A percentile compares a stretch with the other conserved stretches of the same genome.
Conservation (phyloP, 1,140 invertebrate genomes). For the Pseudomyrmex flavicornis region DNA sequence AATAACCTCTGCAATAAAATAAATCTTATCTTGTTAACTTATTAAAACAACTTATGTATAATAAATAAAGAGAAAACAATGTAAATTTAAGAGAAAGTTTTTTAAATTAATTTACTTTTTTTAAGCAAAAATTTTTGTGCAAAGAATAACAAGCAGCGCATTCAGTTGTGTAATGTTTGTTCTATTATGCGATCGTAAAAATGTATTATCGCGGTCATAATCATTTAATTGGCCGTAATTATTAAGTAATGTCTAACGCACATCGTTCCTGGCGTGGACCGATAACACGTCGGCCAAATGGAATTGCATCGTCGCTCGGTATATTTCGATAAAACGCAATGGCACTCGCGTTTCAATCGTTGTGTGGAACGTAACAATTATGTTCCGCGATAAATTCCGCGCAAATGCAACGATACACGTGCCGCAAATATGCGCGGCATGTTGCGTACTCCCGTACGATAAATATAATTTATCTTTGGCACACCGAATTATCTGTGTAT, state of each 20-base stretch:
- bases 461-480: conserved; percentile 13
- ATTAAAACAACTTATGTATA: too few species aligned
- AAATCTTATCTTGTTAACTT: too few species aligned
- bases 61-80: too few species aligned
- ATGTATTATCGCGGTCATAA: conserved; percentile 11
- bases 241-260: conserved; percentile 37
- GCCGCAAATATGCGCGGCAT: conserved; percentile 48
- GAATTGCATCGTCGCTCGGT: conserved; percentile 25
- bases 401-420: conserved; percentile 19
- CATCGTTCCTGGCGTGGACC: conserved; percentile 5
- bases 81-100: too few species aligned
- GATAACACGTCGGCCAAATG: conserved; percentile 49
- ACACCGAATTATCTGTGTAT: neutral
- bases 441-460: neutral
- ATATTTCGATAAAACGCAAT: conserved; percentile 45
- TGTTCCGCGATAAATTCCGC: conserved; percentile 40
- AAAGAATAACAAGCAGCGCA: neutral
- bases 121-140: too few species aligned
- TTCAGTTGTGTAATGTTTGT: neutral
- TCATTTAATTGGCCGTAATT: conserved; percentile 52
- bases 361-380: conserved; percentile 53
- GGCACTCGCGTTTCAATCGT: conserved; percentile 46
- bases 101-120: too few species aligned
- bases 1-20: too few species aligned
- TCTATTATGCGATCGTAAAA: conserved; percentile 38